These are phyloP conservation scores for Drosophila azteca DNA, from an alignment of 1,140 invertebrate species.

Conservation along the genomic window DNA sequence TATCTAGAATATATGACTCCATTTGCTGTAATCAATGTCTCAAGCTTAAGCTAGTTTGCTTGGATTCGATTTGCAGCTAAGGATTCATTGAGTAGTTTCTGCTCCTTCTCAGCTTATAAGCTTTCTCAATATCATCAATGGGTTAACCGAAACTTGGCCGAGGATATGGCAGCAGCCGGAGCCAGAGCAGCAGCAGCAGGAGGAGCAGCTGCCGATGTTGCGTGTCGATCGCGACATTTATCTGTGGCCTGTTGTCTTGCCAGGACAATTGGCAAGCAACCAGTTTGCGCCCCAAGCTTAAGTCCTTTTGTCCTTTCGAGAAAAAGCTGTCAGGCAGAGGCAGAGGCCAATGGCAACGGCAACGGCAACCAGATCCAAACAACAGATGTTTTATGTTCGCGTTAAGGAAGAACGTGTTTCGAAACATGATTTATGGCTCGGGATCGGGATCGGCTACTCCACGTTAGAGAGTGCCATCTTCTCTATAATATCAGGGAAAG, in stretches of 20 bases:
- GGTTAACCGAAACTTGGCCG: constrained; percentile 38
- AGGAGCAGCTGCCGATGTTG: constrained; percentile 44
- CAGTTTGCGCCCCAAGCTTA: constrained; percentile 78
- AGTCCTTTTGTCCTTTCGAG: constrained; percentile 70
- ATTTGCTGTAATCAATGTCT: no score
- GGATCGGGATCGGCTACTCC: constrained; percentile 9
- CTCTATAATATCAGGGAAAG: constrained; percentile 29
- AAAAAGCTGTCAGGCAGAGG: constrained; percentile 62
- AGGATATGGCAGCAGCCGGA: constrained; percentile 27
- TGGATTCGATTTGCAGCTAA: no score
- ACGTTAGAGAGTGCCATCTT: constrained; percentile 40
- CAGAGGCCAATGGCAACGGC: background rate
- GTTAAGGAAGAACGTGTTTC: constrained; percentile 71
- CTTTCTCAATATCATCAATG: constrained; percentile 5
- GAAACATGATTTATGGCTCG: constrained; percentile 78
- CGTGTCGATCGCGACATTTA: constrained; percentile 56
- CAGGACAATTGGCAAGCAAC: constrained; percentile 69
- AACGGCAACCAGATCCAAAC: constrained; percentile 34
- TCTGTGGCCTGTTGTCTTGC: constrained; percentile 50
- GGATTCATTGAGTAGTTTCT: no score
- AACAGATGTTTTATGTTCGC: constrained; percentile 68
- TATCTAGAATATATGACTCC: no score
- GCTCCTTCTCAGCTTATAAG: background rate
- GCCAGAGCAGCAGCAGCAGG: constrained; percentile 11
- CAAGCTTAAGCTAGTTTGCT: no score